Base-by-base conservation (phyloP, 2,888 invertebrate species). In the Mellilla xanthometata region DNA sequence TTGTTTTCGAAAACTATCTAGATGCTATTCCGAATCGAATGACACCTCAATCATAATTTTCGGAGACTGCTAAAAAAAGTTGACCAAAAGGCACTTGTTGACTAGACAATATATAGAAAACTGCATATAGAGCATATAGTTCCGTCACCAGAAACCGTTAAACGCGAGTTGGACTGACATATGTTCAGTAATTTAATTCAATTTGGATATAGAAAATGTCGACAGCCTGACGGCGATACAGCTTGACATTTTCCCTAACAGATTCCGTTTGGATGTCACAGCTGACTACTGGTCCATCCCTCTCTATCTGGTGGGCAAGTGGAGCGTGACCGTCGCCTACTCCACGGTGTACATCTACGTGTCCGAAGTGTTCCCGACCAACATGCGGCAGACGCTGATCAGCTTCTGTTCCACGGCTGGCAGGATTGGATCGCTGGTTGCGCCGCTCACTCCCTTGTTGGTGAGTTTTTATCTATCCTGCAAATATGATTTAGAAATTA, bases 351-450 rank as follows among this genome's bases (percentile, higher is more conserved):
- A 94, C 74, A 91, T 94, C 60, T 92, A 93, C 73, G 93, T 93
- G 11, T 92, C 93, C 0, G 94, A 94, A 69, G 91, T 94, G 49
- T 94, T 94, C 75, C 94, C 94, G 0, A 94, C 94, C 0, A 91
- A 91, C 47, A 85, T 93, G 74, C 72, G 94, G 43, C 93, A 93
- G 72, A 93, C 93, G 0, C 76, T 93, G 31, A 91, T 94, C 72
- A 93, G 93, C 39, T 87, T 91, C 33, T 93, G 93, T 66, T 93
- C 93, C 1, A 94, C 93, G 62, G 91, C 92, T 24, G 93, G 93
- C 28, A 90, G 93, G 55, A 90, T 93, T 30, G 94, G 94, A 0
- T 93, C 93, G 0, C 90, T 93, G 65, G 74, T 93, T 9, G 92
- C 94, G 0, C 94, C 94, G 0, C 87, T 93, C 68, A 93, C 93